Evolutionary conservation across 2,113 vertebrate species (phyloP).

Genomic region (Mobula birostris): DNA sequence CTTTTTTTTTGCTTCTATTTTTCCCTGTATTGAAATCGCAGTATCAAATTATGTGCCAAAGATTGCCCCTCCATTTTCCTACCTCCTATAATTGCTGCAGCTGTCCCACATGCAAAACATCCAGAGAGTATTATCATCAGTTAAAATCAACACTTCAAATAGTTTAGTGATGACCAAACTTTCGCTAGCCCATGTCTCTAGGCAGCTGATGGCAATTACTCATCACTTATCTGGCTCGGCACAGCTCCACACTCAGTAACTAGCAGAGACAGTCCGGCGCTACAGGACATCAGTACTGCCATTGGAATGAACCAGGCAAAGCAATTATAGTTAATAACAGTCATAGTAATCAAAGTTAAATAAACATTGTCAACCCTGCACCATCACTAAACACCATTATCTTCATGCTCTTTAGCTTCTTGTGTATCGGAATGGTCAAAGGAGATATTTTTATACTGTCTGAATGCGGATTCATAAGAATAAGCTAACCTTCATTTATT

Average conservation of each 20-base stretch:
- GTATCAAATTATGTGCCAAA: too few species aligned
- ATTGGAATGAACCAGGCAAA: slow-evolving; percentile 8
- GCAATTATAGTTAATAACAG: slow-evolving; percentile 16
- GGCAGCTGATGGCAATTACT: not conserved
- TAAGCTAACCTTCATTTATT: too few species aligned
- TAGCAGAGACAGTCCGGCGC: not conserved
- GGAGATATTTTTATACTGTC: not conserved
- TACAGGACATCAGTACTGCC: not conserved
- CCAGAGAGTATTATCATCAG: not conserved
- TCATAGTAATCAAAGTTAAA: not conserved
- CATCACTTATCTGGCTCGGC: not conserved
- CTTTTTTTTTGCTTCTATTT: not conserved
- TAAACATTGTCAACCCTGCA: slow-evolving; percentile 17
- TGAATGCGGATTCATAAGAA: not conserved
- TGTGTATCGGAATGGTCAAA: not conserved
- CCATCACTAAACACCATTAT: not conserved
- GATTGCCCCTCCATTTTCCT: not conserved
- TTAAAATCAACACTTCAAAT: not conserved
- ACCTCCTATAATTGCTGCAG: not conserved
- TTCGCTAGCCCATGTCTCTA: not conserved
- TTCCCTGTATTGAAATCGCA: not conserved
- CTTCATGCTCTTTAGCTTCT: not conserved
- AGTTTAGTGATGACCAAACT: slow-evolving; percentile 4
- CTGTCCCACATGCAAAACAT: not conserved
- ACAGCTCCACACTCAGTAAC: not conserved